phyloP scores from a whole-genome alignment of 2,113 vertebrate genomes.

The Gopherus flavomarginatus region DNA sequence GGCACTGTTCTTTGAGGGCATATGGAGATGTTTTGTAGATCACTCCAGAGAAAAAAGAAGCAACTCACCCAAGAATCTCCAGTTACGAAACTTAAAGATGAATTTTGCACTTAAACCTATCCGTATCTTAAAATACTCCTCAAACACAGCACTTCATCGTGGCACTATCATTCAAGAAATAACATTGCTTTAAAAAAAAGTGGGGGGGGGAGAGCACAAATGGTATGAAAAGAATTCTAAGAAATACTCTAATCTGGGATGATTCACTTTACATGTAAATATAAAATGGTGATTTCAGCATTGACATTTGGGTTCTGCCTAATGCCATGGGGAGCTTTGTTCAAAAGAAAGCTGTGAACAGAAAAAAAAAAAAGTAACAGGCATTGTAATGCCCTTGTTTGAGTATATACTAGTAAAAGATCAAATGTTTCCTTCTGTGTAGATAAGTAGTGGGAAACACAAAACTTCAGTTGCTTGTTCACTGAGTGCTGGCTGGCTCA shows the following conservation, averaged over 20 bases:
- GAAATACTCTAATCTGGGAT: neutral
- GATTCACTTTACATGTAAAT: neutral
- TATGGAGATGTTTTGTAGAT: slow-evolving; percentile 1
- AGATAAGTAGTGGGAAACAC: neutral
- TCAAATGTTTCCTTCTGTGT: neutral
- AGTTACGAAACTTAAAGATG: neutral
- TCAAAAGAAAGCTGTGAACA: neutral
- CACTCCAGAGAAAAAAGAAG: neutral
- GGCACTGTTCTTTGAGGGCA: neutral
- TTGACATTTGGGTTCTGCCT: neutral
- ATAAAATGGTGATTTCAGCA: neutral
- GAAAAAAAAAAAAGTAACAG: neutral
- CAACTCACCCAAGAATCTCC: neutral
- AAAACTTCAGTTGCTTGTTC: neutral
- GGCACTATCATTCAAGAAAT: neutral
- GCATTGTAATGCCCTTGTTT: neutral
- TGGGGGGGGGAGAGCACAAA: neutral
- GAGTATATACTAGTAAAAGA: neutral
- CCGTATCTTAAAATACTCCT: neutral
- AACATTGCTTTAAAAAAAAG: neutral
- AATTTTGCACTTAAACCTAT: neutral
- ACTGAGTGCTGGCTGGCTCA: neutral
- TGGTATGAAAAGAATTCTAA: neutral
- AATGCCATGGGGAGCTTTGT: neutral
- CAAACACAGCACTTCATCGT: neutral